Evolutionary conservation across 1,140 invertebrate species (phyloP).

Genomic region (Liolophura sinensis): DNA sequence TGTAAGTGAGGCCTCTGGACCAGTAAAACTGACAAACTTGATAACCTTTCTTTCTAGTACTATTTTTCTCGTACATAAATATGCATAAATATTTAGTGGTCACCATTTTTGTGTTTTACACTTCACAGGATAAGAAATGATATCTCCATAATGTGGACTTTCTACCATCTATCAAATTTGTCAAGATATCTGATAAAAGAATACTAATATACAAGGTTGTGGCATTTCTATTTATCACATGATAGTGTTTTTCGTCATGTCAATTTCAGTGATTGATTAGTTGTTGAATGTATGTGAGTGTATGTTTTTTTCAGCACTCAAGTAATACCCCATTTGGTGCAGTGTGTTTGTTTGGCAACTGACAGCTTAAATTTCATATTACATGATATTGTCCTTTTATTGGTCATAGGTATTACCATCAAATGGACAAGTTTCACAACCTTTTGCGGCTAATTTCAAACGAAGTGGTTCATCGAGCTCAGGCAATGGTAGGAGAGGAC

Average conservation of each 20-base stretch:
- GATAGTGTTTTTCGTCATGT: background rate
- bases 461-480: conserved; percentile 56
- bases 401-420: conserved; percentile 54
- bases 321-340: too few species aligned
- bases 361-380: too few species aligned
- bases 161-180: background rate
- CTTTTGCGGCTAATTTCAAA: conserved; percentile 54
- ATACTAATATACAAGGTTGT: background rate
- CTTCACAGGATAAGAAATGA: too few species aligned
- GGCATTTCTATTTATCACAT: background rate
- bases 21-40: too few species aligned
- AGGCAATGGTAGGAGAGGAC: conserved; percentile 54
- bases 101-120: background rate
- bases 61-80: too few species aligned
- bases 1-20: too few species aligned
- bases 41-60: too few species aligned
- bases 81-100: too few species aligned
- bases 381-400: background rate
- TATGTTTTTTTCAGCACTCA: too few species aligned
- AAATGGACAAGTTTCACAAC: conserved; percentile 54
- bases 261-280: background rate
- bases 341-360: too few species aligned
- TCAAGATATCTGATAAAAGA: background rate
- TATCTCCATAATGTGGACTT: too few species aligned
- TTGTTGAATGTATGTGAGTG: too few species aligned